A percentile compares a stretch with the other conserved stretches of the same genome.
phyloP scores from a whole-genome alignment of 2,797 vertebrate species.

The Sorex maritimensis region DNA sequence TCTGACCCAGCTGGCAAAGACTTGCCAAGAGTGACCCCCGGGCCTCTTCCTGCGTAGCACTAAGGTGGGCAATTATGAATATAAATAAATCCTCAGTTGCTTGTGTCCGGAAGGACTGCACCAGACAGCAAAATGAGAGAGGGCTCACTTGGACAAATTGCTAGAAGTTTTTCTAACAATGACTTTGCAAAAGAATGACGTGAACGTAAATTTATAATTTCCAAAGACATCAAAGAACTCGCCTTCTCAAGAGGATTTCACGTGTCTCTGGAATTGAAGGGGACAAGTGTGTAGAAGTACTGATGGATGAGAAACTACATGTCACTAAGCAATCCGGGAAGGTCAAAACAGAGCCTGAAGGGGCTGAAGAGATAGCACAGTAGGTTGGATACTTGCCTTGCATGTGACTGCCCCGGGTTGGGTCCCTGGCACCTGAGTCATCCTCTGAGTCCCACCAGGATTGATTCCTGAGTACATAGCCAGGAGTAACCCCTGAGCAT shows the following conservation, averaged over 20 bases:
- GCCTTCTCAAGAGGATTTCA: constrained; percentile 36
- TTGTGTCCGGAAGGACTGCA: neutral
- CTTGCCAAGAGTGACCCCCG: no score
- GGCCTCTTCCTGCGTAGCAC: neutral
- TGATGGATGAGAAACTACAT: neutral
- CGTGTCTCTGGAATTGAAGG: neutral
- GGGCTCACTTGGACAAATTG: neutral
- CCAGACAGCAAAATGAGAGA: neutral
- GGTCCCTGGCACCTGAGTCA: no score
- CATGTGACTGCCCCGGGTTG: no score
- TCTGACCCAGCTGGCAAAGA: no score
- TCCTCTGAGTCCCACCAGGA: no score
- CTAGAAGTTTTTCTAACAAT: neutral
- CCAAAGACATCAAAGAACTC: constrained; percentile 20
- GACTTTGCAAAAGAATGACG: constrained; percentile 57
- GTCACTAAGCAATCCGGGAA: constrained; percentile 54
- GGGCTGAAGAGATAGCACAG: no score
- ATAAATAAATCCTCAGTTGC: neutral
- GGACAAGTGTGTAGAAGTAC: neutral
- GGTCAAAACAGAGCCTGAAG: constrained; percentile 29
- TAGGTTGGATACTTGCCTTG: no score
- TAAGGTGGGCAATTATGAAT: neutral
- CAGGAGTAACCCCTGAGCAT: no score
- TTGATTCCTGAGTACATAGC: no score
- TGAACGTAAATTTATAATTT: constrained; percentile 14